phyloP scores from a whole-genome alignment of 2,888 invertebrate genomes.

The Pollenia griseotomentosa region DNA sequence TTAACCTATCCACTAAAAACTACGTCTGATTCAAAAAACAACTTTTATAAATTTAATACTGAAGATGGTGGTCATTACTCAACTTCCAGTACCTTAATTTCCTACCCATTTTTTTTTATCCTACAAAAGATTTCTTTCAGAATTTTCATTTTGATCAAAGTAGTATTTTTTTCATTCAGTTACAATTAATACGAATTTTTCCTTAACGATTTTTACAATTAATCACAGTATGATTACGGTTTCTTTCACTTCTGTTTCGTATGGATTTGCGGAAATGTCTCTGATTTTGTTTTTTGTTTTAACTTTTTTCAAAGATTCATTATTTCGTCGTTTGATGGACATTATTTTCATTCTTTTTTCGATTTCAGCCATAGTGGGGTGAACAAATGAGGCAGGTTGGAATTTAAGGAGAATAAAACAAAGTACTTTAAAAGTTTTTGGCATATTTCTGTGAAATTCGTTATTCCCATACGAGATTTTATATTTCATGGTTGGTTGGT shows the following conservation, averaged over 20 bases:
- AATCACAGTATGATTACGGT: conserved; percentile 27
- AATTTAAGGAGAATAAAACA: too few species aligned
- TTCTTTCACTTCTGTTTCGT: background rate
- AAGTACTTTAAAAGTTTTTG: background rate
- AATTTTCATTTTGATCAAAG: too few species aligned
- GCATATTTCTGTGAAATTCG: background rate
- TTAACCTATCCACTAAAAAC: too few species aligned
- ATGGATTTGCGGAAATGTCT: too few species aligned
- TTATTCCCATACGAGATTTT: background rate
- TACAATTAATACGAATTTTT: conserved; percentile 9
- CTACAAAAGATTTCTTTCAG: too few species aligned
- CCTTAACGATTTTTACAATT: conserved; percentile 19
- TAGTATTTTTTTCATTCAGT: background rate
- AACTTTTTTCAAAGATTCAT: background rate
- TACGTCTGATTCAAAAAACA: too few species aligned
- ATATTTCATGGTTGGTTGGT: background rate
- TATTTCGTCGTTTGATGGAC: background rate
- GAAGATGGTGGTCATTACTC: too few species aligned
- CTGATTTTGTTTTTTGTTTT: background rate
- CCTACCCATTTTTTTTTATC: too few species aligned
- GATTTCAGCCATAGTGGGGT: background rate
- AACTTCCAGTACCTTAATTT: too few species aligned
- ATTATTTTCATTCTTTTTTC: background rate
- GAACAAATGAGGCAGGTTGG: too few species aligned
- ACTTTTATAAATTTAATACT: too few species aligned